These are phyloP conservation scores for Vidua chalybeata DNA, from an alignment of 2,113 vertebrate genomes.

Conservation along the genomic window DNA sequence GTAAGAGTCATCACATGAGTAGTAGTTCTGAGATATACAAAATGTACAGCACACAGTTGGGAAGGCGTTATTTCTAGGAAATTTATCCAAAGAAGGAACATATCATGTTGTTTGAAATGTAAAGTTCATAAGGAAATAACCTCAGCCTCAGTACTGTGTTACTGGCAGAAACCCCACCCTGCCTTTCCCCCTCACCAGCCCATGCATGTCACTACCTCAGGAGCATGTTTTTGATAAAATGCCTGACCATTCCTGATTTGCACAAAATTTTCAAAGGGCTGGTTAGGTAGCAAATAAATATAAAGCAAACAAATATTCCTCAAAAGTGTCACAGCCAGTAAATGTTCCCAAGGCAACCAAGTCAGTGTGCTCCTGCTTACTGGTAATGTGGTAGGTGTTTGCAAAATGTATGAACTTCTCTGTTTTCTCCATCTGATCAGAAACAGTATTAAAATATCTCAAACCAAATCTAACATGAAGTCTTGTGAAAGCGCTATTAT, in stretches of 20 bases:
- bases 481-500: not conserved
- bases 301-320: not conserved
- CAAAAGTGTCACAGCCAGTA: not conserved
- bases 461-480: not conserved
- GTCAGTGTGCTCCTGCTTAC: not conserved
- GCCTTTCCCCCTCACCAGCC: not conserved
- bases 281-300: not conserved
- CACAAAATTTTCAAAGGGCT: not conserved
- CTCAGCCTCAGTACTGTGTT: not conserved
- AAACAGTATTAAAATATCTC: slow-evolving; percentile 2
- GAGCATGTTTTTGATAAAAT: not conserved
- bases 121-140: not conserved
- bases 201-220: not conserved
- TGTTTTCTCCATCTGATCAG: slow-evolving; percentile 1
- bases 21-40: not conserved
- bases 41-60: not conserved
- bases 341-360: slow-evolving; percentile 41
- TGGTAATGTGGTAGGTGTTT: not conserved
- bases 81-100: not conserved
- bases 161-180: not conserved
- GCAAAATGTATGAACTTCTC: not conserved
- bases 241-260: not conserved
- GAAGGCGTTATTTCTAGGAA: not conserved
- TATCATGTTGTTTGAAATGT: not conserved
- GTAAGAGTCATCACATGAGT: not conserved